Evolutionary conservation across 1,140 invertebrate species (phyloP).

Genomic region (Chelonus insularis): DNA sequence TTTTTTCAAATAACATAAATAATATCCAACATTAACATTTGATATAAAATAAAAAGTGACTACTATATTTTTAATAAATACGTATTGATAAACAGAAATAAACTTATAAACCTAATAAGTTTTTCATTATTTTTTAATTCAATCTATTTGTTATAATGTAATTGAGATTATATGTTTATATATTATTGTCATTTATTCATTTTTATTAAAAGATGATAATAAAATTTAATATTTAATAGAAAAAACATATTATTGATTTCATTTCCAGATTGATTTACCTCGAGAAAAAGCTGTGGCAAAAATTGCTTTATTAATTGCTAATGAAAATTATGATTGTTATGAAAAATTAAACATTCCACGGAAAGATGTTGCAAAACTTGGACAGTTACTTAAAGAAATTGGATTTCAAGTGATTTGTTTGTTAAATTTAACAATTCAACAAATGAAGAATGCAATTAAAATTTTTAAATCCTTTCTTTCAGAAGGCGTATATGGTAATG

Average conservation of each 20-base stretch:
- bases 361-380: conserved; percentile 48
- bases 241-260: too few relatives aligned
- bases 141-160: conserved; percentile 15
- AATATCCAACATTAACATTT: too few relatives aligned
- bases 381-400: conserved; percentile 44
- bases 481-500: conserved; percentile 48
- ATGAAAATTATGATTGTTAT: conserved; percentile 45
- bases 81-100: too few relatives aligned
- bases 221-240: too few relatives aligned
- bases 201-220: too few relatives aligned
- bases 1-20: too few relatives aligned
- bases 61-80: too few relatives aligned
- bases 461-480: conserved; percentile 41
- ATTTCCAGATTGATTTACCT: conserved; percentile 42
- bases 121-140: neutral
- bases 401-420: conserved; percentile 51
- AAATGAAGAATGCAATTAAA: conserved; percentile 49
- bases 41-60: too few relatives aligned
- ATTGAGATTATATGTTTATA: neutral
- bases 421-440: conserved; percentile 39
- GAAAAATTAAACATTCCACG: conserved; percentile 41
- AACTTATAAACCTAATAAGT: too few relatives aligned
- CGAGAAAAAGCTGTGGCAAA: conserved; percentile 47
- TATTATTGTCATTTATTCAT: too few relatives aligned
- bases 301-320: conserved; percentile 51